Evolutionary conservation across 2,888 invertebrate species (phyloP), one percentile per base, ranked within the genome.

Genomic region (Himalopsyche japonica): DNA sequence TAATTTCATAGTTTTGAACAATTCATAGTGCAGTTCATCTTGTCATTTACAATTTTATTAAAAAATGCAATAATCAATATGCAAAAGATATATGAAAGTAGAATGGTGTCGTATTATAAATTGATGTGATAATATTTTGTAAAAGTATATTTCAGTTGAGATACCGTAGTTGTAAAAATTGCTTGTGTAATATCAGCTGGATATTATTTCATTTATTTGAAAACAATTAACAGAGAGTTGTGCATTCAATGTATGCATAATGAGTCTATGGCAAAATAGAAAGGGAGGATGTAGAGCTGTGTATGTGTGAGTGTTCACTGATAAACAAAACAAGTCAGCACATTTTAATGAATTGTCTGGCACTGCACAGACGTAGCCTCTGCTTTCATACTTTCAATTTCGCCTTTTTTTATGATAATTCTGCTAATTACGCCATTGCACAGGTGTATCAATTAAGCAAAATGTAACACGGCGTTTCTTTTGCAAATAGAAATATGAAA

Each of bases 171-270:
- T 57, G n/a, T 76, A 4, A 76, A 76, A 34, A 30, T 30, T 3
- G n/a, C n/a, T 57, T 57, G 57, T 57, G 57, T n/a, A 76, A 76
- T 76, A 76, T 76, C 10, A 76, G 6, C 30, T 32, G 3, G 32
- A 43, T 76, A 76, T n/a, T 32, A 76, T 34, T 76, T 24, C 57
- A 57, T 57, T 20, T 57, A 20, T 1, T 57, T 8, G 37, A 47
- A 27, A 79, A 79, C 15, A 49, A 80, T 80, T 87, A 86, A 87
- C 86, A 87, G 84, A 85, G 86, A 84, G 86, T 84, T 87, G 86
- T 88, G 87, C 88, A 88, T 88, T 88, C 88, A 88, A 88, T 57
- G 88, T 81, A 18, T 81, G 76, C 76, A 70, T 81, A 83, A 83
- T 83, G 32, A 20, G 34, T 79, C 43, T 34, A 37, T 37, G 80